Percentiles rank a stretch among this genome's conserved stretches.
phyloP scores from a whole-genome alignment of 2,888 invertebrate genomes.

The Nymphalis c-album region DNA sequence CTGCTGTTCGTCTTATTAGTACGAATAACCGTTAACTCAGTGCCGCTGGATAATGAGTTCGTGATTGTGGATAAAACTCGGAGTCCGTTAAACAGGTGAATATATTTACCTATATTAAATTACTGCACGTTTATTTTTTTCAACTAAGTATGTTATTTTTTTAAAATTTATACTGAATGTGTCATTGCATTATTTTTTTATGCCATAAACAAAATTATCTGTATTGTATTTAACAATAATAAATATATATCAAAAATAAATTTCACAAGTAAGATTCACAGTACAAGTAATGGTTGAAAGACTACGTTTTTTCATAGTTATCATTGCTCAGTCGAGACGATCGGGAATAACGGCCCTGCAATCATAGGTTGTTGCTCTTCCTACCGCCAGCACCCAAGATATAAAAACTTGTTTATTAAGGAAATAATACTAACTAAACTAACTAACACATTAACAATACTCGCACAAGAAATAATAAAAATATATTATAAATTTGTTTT shows the following conservation, averaged over 20 bases:
- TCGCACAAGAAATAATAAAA: neutral
- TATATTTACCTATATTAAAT: slow-evolving; percentile 39
- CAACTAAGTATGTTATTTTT: neutral
- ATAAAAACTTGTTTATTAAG: slow-evolving; percentile 60
- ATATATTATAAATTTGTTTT: neutral
- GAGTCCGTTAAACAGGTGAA: slow-evolving; percentile 74
- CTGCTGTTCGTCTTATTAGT: slow-evolving; percentile 48
- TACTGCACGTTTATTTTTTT: neutral
- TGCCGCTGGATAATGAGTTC: slow-evolving; percentile 73
- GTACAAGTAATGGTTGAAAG: slow-evolving; percentile 46
- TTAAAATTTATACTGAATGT: slow-evolving; percentile 13
- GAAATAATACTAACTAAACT: slow-evolving; percentile 41
- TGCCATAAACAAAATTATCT: slow-evolving; percentile 3
- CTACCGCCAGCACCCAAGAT: slow-evolving; percentile 62
- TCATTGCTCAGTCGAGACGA: slow-evolving; percentile 66
- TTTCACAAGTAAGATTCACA: slow-evolving; percentile 17
- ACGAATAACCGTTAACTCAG: slow-evolving; percentile 72
- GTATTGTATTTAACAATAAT: neutral
- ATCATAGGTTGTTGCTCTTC: slow-evolving; percentile 82
- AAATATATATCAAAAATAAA: neutral
- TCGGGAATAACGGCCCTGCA: slow-evolving; percentile 79
- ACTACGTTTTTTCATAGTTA: slow-evolving; percentile 53
- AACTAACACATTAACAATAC: neutral
- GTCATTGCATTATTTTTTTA: neutral
- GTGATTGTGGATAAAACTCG: slow-evolving; percentile 72